A percentile compares a stretch with the other conserved stretches of the same genome.
Evolutionary conservation across 2,888 invertebrate species (phyloP).

Genomic region (Cheilosia variabilis): DNA sequence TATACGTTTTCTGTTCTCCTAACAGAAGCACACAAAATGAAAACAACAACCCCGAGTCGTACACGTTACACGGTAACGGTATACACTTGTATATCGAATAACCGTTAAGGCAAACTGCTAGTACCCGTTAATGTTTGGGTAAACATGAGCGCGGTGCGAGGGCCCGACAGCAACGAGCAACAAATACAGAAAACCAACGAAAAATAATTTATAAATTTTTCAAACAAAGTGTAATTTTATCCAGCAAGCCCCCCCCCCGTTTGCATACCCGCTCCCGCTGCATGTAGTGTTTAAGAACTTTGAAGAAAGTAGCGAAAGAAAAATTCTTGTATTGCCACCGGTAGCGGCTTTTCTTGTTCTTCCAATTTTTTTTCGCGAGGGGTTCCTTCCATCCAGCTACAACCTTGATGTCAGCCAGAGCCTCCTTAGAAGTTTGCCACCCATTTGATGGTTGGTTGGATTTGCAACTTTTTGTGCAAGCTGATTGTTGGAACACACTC

Average conservation of each 20-base stretch:
- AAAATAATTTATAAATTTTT: slow-evolving; percentile 72
- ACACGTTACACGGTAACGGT: slow-evolving; percentile 32
- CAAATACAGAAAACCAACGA: slow-evolving; percentile 70
- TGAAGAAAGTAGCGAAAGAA: slow-evolving; percentile 68
- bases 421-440: slow-evolving; percentile 63
- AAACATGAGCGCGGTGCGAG: slow-evolving; percentile 50
- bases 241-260: not conserved
- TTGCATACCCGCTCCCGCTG: not conserved
- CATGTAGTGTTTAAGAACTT: slow-evolving; percentile 57
- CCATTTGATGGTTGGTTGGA: slow-evolving; percentile 64
- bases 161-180: slow-evolving; percentile 65
- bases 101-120: slow-evolving; percentile 12
- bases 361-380: slow-evolving; percentile 14
- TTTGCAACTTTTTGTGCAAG: slow-evolving; percentile 37
- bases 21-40: slow-evolving; percentile 31
- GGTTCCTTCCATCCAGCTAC: slow-evolving; percentile 9
- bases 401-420: slow-evolving; percentile 46
- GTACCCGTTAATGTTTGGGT: slow-evolving; percentile 55
- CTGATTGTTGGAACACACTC: slow-evolving; percentile 36
- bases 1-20: slow-evolving; percentile 43
- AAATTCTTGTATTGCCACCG: slow-evolving; percentile 57
- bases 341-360: slow-evolving; percentile 16
- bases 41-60: slow-evolving; percentile 30
- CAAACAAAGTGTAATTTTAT: slow-evolving; percentile 71
- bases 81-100: slow-evolving; percentile 34